These are phyloP conservation scores for Bradynema listronoti DNA, from an alignment of 1,140 invertebrate species.

Conservation along the genomic window DNA sequence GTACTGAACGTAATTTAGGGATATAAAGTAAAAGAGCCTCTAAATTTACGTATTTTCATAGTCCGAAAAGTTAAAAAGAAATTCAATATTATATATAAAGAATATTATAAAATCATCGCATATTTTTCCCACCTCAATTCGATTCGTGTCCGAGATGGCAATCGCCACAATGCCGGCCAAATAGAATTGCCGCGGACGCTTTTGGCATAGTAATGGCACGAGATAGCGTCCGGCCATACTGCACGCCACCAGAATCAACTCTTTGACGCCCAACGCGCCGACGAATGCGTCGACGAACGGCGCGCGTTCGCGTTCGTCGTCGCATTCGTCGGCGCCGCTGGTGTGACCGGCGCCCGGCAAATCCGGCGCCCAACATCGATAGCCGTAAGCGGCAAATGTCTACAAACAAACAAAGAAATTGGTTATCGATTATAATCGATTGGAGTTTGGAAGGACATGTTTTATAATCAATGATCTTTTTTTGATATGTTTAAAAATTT, in stretches of 20 bases:
- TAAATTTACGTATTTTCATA: too few relatives aligned
- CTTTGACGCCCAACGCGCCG: background rate
- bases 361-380: constrained; percentile 8
- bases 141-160: constrained; percentile 10
- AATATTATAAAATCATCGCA: too few relatives aligned
- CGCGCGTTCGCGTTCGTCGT: background rate
- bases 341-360: constrained; percentile 7
- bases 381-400: constrained; percentile 12
- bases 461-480: background rate
- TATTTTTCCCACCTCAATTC: background rate
- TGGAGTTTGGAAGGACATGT: background rate
- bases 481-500: background rate
- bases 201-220: background rate
- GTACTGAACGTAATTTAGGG: too few relatives aligned
- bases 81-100: too few relatives aligned
- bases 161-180: background rate
- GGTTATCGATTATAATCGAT: too few relatives aligned
- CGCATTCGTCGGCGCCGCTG: background rate
- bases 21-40: too few relatives aligned
- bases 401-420: background rate
- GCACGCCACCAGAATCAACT: background rate
- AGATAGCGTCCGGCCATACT: constrained; percentile 13
- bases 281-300: background rate
- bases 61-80: too few relatives aligned
- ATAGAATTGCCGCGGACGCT: background rate